Evolutionary conservation across 2,797 vertebrate species (phyloP), one percentile per base, ranked within the genome.

Genomic region (Petrocephalus sullivani): DNA sequence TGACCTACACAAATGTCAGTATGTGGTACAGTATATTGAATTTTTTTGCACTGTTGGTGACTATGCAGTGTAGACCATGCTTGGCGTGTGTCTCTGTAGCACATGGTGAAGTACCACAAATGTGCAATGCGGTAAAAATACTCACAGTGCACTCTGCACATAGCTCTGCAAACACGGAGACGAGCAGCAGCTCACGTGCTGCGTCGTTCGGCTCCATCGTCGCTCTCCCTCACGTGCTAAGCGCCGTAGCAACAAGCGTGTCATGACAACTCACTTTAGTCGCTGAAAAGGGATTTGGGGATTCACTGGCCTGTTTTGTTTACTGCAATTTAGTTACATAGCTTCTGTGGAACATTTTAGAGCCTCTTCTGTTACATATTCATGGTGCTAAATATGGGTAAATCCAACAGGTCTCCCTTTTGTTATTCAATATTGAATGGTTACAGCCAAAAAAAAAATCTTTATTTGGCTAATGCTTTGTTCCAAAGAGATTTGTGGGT

Each of bases 161-260:
- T 53, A 83, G 41, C 19, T 53, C 49, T 83, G 46, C 53, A 23
- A 23, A 21, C 23, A 28, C 53, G 0, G n/a, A 16, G 46, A 23
- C 1, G 9, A 85, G 10, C 8, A 85, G 14, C 46, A 49, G 19
- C 3, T 16, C 51, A 46, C 46, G 46, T n/a, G 46, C 41, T 23
- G 53, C 3, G 21, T 19, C 41, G n/a, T 49, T 85, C 83, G 1
- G 53, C 23, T 21, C 51, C 16, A 10, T 21, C 10, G 10, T 49
- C 9, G 3, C 23, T 21, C 83, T 85, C 83, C 83, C 83, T 57
- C 21, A 53, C 4, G 53, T 57, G 53, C n/a, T 54, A 56, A 56
- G 53, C 14, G 53, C 83, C 83, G 83, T 85, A 28, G 83, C 83
- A 85, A 85, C 83, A 54, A 56, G 83, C 51, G 83, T 85, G 75